Conservation (phyloP, 2,888 invertebrate species). For the Cantharis rustica region DNA sequence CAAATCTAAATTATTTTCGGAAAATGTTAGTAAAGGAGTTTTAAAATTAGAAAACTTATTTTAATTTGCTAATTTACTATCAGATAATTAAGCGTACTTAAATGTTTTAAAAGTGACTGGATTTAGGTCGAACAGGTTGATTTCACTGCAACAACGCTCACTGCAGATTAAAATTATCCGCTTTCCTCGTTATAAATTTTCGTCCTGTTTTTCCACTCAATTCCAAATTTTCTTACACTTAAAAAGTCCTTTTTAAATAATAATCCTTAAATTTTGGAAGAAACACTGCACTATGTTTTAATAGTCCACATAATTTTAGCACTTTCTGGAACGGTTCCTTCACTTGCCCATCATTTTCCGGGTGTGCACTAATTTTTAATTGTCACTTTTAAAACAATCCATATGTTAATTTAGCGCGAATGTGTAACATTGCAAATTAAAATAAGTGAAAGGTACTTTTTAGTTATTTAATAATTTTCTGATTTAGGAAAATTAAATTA, state of each 20-base stretch:
- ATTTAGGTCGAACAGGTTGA: conserved; percentile 33
- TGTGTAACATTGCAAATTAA: background rate
- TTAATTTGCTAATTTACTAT: background rate
- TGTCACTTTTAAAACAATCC: background rate
- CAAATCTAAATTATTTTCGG: background rate
- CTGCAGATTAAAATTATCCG: conserved; percentile 4
- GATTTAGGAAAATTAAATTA: conserved; percentile 2
- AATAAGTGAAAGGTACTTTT: conserved; percentile 1
- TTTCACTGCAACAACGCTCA: conserved; percentile 27
- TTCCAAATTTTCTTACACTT: background rate
- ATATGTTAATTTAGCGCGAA: background rate
- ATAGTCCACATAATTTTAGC: background rate
- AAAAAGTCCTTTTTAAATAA: background rate
- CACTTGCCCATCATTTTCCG: background rate
- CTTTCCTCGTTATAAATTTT: background rate
- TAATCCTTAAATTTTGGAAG: background rate
- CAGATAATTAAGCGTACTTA: background rate
- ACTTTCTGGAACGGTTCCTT: background rate
- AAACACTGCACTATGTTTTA: background rate
- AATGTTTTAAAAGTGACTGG: conserved; percentile 24
- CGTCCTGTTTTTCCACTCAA: background rate
- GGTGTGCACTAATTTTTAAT: background rate
- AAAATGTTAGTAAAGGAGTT: background rate
- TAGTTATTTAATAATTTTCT: background rate
- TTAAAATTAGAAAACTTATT: background rate